phyloP scores from a whole-genome alignment of 2,797 vertebrate species.

The Artibeus lituratus region DNA sequence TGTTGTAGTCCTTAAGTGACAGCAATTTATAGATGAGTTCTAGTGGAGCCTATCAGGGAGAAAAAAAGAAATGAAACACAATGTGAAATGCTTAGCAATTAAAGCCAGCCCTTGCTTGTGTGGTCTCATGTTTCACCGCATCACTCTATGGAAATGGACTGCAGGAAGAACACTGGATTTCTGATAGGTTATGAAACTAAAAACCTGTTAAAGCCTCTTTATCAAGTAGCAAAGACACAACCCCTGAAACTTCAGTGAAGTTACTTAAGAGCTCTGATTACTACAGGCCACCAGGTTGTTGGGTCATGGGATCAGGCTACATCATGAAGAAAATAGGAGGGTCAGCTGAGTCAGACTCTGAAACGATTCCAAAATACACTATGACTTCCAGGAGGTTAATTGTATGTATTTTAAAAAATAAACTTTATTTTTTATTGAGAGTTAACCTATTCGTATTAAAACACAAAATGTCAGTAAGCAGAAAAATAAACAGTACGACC shows the following conservation, averaged over 20 bases:
- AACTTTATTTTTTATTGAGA: not conserved
- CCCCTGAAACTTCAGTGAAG: constrained; percentile 3
- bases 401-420: not conserved
- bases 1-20: not conserved
- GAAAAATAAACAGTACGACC: not conserved
- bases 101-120: constrained; percentile 64
- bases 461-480: not conserved
- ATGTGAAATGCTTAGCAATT: not conserved
- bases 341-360: not conserved
- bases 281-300: constrained; percentile 25
- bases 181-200: constrained; percentile 8
- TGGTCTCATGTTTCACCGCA: constrained; percentile 50
- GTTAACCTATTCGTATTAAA: constrained; percentile 20
- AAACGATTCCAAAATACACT: constrained; percentile 20
- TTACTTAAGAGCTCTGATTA: constrained; percentile 40
- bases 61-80: constrained; percentile 44
- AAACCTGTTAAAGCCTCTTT: constrained; percentile 34
- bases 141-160: constrained; percentile 21
- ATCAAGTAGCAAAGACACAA: not conserved
- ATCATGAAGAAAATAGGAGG: not conserved
- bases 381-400: not conserved
- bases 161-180: constrained; percentile 13
- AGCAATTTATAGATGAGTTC: constrained; percentile 26
- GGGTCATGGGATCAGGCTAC: not conserved
- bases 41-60: not conserved